Evolutionary conservation across 2,888 invertebrate genomes (phyloP).

Genomic region (Lamproptera curius): DNA sequence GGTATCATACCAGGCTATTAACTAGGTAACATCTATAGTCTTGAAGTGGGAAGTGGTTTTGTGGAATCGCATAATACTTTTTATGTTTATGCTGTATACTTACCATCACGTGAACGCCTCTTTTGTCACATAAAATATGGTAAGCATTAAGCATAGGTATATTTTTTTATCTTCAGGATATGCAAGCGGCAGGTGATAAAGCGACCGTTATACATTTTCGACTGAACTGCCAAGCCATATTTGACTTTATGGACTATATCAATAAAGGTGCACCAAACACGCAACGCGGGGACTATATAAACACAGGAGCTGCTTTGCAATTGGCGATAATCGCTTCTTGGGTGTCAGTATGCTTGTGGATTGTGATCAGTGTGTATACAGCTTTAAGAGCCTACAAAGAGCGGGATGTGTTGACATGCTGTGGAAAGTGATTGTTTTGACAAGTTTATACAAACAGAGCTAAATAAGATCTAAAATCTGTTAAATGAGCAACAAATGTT

Average conservation of each 20-base stretch:
- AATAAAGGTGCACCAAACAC: constrained; percentile 83
- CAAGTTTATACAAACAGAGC: too few species aligned
- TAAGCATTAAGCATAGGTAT: too few species aligned
- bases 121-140: too few species aligned
- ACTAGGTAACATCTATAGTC: too few species aligned
- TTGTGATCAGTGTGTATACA: constrained; percentile 68
- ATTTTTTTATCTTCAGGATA: too few species aligned
- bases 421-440: constrained; percentile 52
- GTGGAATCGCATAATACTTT: too few species aligned
- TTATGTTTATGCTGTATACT: too few species aligned
- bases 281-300: constrained; percentile 82
- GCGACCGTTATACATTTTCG: constrained; percentile 81
- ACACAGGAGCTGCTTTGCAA: constrained; percentile 83
- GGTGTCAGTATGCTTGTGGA: constrained; percentile 79
- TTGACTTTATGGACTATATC: constrained; percentile 91
- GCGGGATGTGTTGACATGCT: constrained; percentile 62
- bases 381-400: constrained; percentile 73
- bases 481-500: too few species aligned
- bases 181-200: constrained; percentile 76
- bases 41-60: too few species aligned
- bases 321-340: constrained; percentile 81
- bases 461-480: too few species aligned
- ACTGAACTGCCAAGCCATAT: constrained; percentile 84
- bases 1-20: too few species aligned
- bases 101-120: too few species aligned